Percentiles rank a stretch among this genome's conserved stretches.
Evolutionary conservation across 2,888 invertebrate genomes (phyloP).

Genomic region (Formica aserva): DNA sequence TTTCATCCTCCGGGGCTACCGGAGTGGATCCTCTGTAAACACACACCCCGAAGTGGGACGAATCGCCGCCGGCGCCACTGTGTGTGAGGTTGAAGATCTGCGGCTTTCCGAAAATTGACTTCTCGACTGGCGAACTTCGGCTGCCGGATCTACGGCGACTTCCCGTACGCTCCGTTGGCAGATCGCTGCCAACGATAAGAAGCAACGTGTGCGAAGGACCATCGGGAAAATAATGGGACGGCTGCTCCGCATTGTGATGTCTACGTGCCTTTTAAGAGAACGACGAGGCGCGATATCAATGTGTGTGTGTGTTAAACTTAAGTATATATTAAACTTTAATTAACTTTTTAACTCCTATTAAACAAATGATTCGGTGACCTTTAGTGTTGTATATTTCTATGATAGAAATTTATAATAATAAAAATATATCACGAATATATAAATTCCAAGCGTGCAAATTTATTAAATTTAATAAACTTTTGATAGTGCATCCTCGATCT

Average conservation of each 20-base stretch:
- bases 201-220: slow-evolving; percentile 33
- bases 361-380: neutral
- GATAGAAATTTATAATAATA: neutral
- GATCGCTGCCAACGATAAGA: slow-evolving; percentile 65
- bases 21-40: slow-evolving; percentile 83
- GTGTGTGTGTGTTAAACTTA: neutral
- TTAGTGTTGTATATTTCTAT: neutral
- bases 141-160: slow-evolving; percentile 47
- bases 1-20: slow-evolving; percentile 77
- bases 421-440: neutral
- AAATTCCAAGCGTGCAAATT: neutral
- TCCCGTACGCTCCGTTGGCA: slow-evolving; percentile 53
- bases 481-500: neutral
- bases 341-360: slow-evolving; percentile 10
- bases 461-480: neutral
- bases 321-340: neutral
- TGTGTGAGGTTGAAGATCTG: slow-evolving; percentile 54
- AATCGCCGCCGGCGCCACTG: slow-evolving; percentile 80
- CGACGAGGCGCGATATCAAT: slow-evolving; percentile 8
- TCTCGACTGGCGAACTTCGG: slow-evolving; percentile 58
- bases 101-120: slow-evolving; percentile 71
- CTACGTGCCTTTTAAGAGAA: neutral
- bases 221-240: slow-evolving; percentile 42
- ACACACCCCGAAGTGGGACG: slow-evolving; percentile 69
- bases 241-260: slow-evolving; percentile 12